Evolutionary conservation across 1,140 invertebrate species (phyloP).

Genomic region (Spodoptera frugiperda): DNA sequence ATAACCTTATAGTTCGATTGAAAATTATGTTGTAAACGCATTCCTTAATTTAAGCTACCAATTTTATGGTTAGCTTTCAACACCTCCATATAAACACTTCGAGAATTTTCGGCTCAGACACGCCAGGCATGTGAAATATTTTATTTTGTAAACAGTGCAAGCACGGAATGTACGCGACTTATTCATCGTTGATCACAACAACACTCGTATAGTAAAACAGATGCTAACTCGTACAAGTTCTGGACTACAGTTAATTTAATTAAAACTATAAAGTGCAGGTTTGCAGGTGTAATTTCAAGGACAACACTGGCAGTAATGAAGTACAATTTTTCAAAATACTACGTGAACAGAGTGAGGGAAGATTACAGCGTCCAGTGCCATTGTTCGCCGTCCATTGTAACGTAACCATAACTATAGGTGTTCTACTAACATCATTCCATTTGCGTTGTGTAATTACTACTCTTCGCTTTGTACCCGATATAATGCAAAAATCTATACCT

Average conservation of each 20-base stretch:
- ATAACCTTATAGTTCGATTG: background rate
- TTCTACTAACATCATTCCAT: conserved; percentile 7
- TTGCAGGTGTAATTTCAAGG: background rate
- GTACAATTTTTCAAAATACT: conserved; percentile 13
- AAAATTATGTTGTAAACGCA: background rate
- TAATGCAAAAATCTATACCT: background rate
- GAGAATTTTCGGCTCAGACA: background rate
- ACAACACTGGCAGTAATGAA: conserved; percentile 1
- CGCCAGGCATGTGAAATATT: too few relatives aligned
- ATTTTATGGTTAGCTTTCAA: too few relatives aligned
- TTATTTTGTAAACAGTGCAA: too few relatives aligned
- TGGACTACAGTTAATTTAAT: background rate
- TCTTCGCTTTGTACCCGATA: background rate
- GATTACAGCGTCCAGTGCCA: conserved; percentile 28
- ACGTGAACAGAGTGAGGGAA: conserved; percentile 7
- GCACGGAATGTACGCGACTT: too few relatives aligned
- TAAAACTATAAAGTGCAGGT: background rate
- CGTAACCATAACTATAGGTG: conserved; percentile 28
- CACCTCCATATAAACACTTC: background rate
- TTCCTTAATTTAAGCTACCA: too few relatives aligned
- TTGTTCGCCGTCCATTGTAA: conserved; percentile 42
- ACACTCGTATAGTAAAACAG: too few relatives aligned
- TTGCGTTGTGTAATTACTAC: conserved; percentile 10
- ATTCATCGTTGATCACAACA: too few relatives aligned
- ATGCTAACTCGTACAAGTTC: too few relatives aligned